Evolutionary conservation across 2,888 invertebrate species (phyloP).

Genomic region (Schizaphis graminum): DNA sequence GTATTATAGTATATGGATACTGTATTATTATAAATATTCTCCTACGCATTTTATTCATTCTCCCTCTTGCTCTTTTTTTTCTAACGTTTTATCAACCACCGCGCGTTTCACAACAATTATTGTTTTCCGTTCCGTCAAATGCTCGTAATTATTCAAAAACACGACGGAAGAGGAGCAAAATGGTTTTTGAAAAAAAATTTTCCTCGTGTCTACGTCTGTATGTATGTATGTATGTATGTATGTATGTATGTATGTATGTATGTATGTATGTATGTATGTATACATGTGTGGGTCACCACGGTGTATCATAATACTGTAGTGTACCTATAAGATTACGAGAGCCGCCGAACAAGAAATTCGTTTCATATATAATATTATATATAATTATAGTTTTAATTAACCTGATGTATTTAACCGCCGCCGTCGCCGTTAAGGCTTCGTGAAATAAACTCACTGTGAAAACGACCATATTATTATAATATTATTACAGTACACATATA

Average conservation of each 20-base stretch:
- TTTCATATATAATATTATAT: background rate
- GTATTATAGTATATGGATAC: background rate
- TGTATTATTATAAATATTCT: background rate
- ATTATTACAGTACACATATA: background rate
- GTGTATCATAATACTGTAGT: background rate
- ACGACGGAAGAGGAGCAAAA: background rate
- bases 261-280: too few species aligned
- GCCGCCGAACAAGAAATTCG: slow-evolving; percentile 4
- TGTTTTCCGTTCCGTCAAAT: slow-evolving; percentile 1
- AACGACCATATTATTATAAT: slow-evolving; percentile 2
- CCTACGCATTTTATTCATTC: background rate
- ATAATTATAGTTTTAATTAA: slow-evolving; percentile 22
- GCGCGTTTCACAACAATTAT: background rate
- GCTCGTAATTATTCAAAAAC: background rate
- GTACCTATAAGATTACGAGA: background rate
- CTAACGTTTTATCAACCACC: background rate
- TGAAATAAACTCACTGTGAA: background rate
- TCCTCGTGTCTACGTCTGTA: background rate
- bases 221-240: too few species aligned
- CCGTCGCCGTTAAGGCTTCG: background rate
- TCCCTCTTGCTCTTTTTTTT: background rate
- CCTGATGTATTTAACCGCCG: background rate
- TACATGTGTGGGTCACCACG: background rate
- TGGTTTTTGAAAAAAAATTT: background rate
- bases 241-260: too few species aligned